Evolutionary conservation across 2,888 invertebrate species (phyloP).

Genomic region (Acronicta alni): DNA sequence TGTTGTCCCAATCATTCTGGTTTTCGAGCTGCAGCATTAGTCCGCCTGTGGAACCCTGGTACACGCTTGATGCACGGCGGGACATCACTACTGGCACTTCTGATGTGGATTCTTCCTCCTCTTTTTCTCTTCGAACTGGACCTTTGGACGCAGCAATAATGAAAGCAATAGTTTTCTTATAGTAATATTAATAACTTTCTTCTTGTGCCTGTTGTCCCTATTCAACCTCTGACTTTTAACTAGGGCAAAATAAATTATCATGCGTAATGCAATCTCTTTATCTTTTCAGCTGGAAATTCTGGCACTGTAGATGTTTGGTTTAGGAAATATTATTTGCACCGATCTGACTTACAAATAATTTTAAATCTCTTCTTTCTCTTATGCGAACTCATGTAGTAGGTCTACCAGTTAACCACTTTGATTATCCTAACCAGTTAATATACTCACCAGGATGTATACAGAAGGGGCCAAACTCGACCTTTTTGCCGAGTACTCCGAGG

Average conservation of each 20-base stretch:
- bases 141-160: constrained; percentile 64
- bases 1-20: constrained; percentile 45
- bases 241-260: no score
- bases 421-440: neutral
- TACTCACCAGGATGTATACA: constrained; percentile 85
- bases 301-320: no score
- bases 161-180: neutral
- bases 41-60: constrained; percentile 74
- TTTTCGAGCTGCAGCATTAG: constrained; percentile 67
- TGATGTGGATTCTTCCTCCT: constrained; percentile 43
- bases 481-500: constrained; percentile 87
- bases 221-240: no score
- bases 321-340: no score
- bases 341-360: no score
- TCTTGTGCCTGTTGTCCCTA: no score
- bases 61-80: constrained; percentile 75
- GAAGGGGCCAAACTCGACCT: constrained; percentile 88
- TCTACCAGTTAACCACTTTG: neutral
- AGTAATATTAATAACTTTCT: no score
- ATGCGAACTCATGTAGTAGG: no score
- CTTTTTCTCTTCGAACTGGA: constrained; percentile 68
- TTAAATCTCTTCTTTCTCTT: no score
- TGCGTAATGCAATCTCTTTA: no score
- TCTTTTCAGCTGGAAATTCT: no score
- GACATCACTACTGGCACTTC: constrained; percentile 60